Evolutionary conservation across 2,113 vertebrate species (phyloP), one percentile per base, ranked within the genome.

Genomic region (Ahaetulla prasina): DNA sequence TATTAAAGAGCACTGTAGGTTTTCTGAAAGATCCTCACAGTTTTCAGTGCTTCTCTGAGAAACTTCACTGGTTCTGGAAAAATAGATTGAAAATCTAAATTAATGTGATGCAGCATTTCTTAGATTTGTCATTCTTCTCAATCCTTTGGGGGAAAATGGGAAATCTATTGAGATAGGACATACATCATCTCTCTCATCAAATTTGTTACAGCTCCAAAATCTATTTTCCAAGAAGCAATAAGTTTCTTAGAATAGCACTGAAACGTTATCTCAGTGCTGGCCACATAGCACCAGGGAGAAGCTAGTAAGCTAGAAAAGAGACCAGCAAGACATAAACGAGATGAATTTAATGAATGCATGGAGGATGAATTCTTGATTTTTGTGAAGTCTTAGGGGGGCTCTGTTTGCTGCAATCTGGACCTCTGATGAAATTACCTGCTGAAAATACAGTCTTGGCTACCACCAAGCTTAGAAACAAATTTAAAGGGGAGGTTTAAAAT

Each of bases 381-480:
- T 91, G 63, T 45, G 89, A 27, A 93, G 90, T 86, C 86, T 47
- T 0, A 10, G 49, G 45, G 16, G 39, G 35, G 39, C 1, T 86
- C 90, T 89, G 50, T 86, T 94, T 93, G 12, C 89, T 94, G 54
- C 55, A 94, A 39, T 54, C 52, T 89, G 74, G 85, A 93, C 88
- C 60, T 96, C 91, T 93, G 93, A 95, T 52, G 18, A 94, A 87
- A 86, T 88, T 94, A 93, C 68, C 91, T 92, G 89, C 88, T 94
- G 94, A 47, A 89, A 92, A 55, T 45, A 39, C 68, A 52, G 89
- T 95, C 95, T 94, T 94, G 95, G 93, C 94, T 93, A 95, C 89
- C 95, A 95, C 94, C 94, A 96, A 92, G 80, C 54, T 92, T 91
- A 45, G 49, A 92, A 92, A 80, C 43, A 88, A 23, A 35, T 47